phyloP scores from a whole-genome alignment of 1,140 invertebrate species.

The Eriocheir sinensis region DNA sequence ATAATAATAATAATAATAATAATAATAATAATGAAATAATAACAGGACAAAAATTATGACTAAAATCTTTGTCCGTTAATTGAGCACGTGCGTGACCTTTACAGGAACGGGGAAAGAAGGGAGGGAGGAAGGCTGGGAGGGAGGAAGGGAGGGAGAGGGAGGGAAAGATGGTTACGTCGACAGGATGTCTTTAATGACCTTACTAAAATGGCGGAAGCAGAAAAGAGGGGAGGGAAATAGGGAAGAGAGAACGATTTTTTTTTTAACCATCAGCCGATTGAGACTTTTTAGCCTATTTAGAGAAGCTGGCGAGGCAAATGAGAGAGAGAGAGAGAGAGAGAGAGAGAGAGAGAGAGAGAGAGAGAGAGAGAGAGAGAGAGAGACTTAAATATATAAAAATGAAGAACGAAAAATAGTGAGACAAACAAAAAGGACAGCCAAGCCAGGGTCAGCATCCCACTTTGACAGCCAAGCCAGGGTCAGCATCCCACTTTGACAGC shows the following conservation, averaged over 20 bases:
- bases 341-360: background rate
- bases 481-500: too few relatives aligned
- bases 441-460: too few relatives aligned
- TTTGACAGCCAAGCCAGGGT: too few relatives aligned
- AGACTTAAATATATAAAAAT: too few relatives aligned
- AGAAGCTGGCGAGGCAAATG: background rate
- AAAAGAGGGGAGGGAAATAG: background rate
- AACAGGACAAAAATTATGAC: background rate
- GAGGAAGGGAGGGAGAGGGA: background rate
- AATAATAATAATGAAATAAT: background rate
- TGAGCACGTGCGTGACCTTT: background rate
- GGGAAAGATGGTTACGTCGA: background rate
- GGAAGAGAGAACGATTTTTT: background rate
- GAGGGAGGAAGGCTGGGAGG: background rate
- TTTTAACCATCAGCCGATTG: too few relatives aligned
- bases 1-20: background rate
- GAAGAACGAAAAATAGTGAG: too few relatives aligned
- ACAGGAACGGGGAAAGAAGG: background rate
- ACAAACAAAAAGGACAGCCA: too few relatives aligned
- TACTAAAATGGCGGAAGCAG: background rate
- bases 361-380: background rate
- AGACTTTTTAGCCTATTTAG: too few relatives aligned
- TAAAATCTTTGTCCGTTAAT: background rate
- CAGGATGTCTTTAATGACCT: constrained; percentile 6
- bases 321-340: background rate